phyloP scores from a whole-genome alignment of 1,140 invertebrate genomes.

The Tenebrio molitor region DNA sequence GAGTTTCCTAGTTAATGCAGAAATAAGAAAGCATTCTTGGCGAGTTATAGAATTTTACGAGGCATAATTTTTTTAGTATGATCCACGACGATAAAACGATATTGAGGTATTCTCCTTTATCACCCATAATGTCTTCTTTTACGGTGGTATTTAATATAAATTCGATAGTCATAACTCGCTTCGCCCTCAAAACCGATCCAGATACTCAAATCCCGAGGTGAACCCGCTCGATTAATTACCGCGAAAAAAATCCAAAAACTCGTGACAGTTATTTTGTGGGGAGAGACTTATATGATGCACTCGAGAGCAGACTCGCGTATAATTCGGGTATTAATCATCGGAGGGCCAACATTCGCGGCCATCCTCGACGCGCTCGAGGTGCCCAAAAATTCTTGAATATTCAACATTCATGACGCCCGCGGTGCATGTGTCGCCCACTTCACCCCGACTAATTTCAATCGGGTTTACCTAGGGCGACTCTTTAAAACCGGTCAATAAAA shows the following conservation, averaged over 20 bases:
- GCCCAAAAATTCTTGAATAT: not conserved
- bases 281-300: not conserved
- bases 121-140: conserved; percentile 41
- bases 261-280: not conserved
- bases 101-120: conserved; percentile 41
- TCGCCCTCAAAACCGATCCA: not conserved
- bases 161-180: conserved; percentile 15
- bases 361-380: not conserved
- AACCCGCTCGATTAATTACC: not conserved
- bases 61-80: conserved; percentile 41
- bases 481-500: conserved; percentile 52
- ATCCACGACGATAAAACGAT: conserved; percentile 35
- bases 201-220: not conserved
- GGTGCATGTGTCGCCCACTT: not conserved
- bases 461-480: conserved; percentile 32
- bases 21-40: conserved; percentile 34
- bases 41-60: conserved; percentile 38
- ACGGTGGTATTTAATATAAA: conserved; percentile 41
- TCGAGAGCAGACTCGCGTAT: not conserved
- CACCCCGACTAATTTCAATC: conserved; percentile 18
- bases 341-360: no score
- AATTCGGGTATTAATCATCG: conserved; percentile 7
- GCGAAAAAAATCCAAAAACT: not conserved
- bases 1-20: not conserved
- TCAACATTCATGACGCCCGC: not conserved